Evolutionary conservation across 2,797 vertebrate genomes (phyloP), one percentile per base, ranked within the genome.

Genomic region (Huso huso): DNA sequence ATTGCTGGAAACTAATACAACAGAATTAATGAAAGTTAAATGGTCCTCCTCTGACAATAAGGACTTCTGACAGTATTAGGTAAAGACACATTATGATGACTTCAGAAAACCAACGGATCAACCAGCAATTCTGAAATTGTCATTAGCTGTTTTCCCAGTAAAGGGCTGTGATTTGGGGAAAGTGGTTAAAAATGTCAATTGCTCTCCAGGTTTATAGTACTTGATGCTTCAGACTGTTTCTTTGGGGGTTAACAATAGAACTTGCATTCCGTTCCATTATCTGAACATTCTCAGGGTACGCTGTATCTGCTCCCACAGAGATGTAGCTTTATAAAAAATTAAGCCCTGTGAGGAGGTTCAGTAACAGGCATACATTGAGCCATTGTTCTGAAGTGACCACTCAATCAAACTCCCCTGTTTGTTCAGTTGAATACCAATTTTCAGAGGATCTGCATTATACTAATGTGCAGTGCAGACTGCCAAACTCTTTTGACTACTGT

Each of bases 71-170:
- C 9, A 55, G 4, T 55, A 55, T 55, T n/a, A 55, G n/a, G 6
- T n/a, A 55, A n/a, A n/a, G 53, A 55, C 53, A 55, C 53, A 55
- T 55, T 55, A 55, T 10, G 53, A 55, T 55, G n/a, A 55, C 53
- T 55, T 55, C 53, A 10, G 53, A 55, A 10, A 55, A n/a, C 53
- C 53, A 55, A 9, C n/a, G 6, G 53, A 55, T 10, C 53, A 55
- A 55, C 53, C 9, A n/a, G 53, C 53, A 55, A 55, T 9, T 55
- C 9, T 55, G 53, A 10, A 10, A 55, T 55, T 10, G 53, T 55
- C 9, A 55, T 55, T 6, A 55, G 53, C 53, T 55, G 53, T 55
- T 55, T 55, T 12, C 52, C 52, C 52, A 55, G 52, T 2, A 55
- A 12, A 55, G 12, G 8, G 4, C 52, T 55, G 8, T 55, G 12